phyloP scores from a whole-genome alignment of 2,113 vertebrate species.

The Ivindomyrus marchei region DNA sequence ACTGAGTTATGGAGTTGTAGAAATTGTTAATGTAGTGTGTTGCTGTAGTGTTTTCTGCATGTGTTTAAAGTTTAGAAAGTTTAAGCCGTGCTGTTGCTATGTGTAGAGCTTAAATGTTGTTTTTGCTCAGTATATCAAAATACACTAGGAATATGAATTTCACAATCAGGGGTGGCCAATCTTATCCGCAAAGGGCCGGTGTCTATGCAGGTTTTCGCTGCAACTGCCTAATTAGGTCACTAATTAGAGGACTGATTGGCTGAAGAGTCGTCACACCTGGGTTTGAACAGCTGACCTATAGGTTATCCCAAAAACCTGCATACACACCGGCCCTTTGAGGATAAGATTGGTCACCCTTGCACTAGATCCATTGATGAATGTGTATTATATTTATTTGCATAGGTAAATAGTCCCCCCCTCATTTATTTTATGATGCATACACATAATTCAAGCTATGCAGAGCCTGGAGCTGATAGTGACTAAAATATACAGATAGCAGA shows the following conservation, averaged over 20 bases:
- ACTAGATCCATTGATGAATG: neutral
- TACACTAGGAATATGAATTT: neutral
- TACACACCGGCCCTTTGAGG: too few relatives aligned
- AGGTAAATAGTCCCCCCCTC: neutral
- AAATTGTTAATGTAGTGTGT: neutral
- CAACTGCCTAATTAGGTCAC: too few relatives aligned
- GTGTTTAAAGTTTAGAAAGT: neutral
- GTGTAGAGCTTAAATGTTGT: neutral
- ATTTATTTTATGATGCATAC: neutral
- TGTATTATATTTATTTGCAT: neutral
- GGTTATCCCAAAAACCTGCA: too few relatives aligned
- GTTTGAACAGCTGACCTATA: too few relatives aligned
- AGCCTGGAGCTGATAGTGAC: neutral
- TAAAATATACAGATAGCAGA: neutral
- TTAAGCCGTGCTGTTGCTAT: neutral
- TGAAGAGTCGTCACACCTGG: too few relatives aligned
- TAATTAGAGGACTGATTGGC: too few relatives aligned
- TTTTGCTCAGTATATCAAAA: neutral
- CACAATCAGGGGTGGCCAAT: too few relatives aligned
- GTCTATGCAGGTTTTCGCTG: too few relatives aligned
- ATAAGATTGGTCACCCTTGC: too few relatives aligned
- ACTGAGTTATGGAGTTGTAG: neutral
- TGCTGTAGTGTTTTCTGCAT: neutral
- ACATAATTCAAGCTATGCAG: neutral
- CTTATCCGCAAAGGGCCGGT: too few relatives aligned